These are phyloP conservation scores for Morus bassanus DNA, from an alignment of 2,797 vertebrate genomes.

Conservation along the genomic window DNA sequence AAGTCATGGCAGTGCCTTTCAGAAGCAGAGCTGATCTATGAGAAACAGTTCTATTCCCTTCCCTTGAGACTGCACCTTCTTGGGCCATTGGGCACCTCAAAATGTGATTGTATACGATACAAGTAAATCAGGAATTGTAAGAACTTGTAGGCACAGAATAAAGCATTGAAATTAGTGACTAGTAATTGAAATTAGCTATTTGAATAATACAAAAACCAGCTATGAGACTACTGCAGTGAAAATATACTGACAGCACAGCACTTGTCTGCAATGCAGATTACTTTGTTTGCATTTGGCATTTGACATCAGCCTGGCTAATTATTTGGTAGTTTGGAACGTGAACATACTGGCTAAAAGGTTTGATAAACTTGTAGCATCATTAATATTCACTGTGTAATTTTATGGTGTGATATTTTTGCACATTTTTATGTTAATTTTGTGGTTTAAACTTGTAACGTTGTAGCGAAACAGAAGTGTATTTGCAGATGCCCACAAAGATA, in stretches of 20 bases:
- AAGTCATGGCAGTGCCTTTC: constrained; percentile 9
- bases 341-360: not conserved
- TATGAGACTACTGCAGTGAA: not conserved
- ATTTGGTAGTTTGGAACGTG: not conserved
- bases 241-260: not conserved
- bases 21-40: constrained; percentile 44
- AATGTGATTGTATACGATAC: not conserved
- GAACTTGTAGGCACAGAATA: not conserved
- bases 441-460: not conserved
- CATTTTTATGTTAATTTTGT: not conserved
- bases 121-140: not conserved
- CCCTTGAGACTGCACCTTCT: constrained; percentile 14
- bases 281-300: not conserved
- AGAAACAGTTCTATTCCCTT: not conserved
- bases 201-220: not conserved
- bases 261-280: not conserved
- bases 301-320: not conserved
- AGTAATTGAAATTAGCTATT: not conserved
- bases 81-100: not conserved
- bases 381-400: not conserved
- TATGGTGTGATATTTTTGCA: not conserved
- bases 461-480: not conserved
- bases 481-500: not conserved
- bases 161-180: not conserved
- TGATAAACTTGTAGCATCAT: not conserved